Percentiles rank a stretch among this genome's conserved stretches.
These are phyloP conservation scores for Pholis gunnellus DNA, from an alignment of 2,113 vertebrate species.

Conservation along the genomic window DNA sequence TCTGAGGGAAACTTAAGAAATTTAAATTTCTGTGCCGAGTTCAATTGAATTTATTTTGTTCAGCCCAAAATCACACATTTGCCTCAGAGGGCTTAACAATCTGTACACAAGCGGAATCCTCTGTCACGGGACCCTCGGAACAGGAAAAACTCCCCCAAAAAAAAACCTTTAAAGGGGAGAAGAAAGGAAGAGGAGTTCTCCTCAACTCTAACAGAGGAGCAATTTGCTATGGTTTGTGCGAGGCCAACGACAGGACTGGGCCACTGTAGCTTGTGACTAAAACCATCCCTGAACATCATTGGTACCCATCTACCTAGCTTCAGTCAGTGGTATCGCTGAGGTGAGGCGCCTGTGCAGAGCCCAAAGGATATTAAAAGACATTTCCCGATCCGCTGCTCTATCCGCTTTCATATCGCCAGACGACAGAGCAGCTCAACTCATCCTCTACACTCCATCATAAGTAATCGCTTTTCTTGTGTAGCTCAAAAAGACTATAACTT, in stretches of 20 bases:
- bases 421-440: background rate
- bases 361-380: background rate
- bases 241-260: too few relatives aligned
- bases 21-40: background rate
- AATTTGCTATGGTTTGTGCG: background rate
- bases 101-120: too few relatives aligned
- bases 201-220: background rate
- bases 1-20: background rate
- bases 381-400: background rate
- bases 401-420: background rate
- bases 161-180: too few relatives aligned
- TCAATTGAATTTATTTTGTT: too few relatives aligned
- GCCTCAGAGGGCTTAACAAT: too few relatives aligned
- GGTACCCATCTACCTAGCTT: background rate
- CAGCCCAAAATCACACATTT: too few relatives aligned
- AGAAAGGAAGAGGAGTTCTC: background rate
- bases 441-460: background rate
- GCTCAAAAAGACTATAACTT: background rate
- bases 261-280: background rate
- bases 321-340: background rate
- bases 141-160: too few relatives aligned
- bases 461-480: background rate
- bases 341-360: background rate
- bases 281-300: background rate
- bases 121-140: too few relatives aligned